Conservation (phyloP, 2,888 invertebrate species). For the Pammene aurita region DNA sequence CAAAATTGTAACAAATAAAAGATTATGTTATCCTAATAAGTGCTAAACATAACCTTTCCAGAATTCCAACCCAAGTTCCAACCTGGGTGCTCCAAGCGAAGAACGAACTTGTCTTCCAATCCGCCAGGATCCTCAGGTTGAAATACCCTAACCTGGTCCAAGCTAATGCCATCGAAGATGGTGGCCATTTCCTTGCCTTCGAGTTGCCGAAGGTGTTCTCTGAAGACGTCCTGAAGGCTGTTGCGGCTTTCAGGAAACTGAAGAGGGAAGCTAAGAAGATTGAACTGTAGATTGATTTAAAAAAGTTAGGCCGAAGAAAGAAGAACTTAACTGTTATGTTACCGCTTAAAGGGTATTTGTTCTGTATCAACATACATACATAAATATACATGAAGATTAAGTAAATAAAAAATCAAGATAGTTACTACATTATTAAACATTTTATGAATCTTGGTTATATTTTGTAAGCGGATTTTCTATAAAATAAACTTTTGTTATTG, state of each 20-base stretch:
- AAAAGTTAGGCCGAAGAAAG: too few species aligned
- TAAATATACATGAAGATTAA: too few species aligned
- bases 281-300: too few species aligned
- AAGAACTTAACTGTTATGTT: too few species aligned
- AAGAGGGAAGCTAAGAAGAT: neutral
- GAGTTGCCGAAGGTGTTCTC: conserved; percentile 87
- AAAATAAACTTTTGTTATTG: too few species aligned
- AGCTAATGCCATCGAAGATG: conserved; percentile 81
- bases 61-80: conserved; percentile 84
- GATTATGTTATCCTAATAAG: too few species aligned
- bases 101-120: conserved; percentile 82
- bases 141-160: conserved; percentile 85
- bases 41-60: conserved; percentile 52
- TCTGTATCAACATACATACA: too few species aligned
- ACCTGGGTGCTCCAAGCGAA: conserved; percentile 86
- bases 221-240: conserved; percentile 78
- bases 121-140: conserved; percentile 79
- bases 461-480: too few species aligned
- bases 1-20: neutral
- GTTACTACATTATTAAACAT: too few species aligned
- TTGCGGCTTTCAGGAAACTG: conserved; percentile 42
- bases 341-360: too few species aligned
- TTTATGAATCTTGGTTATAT: too few species aligned
- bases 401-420: too few species aligned
- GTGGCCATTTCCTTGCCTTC: conserved; percentile 92